Evolutionary conservation across 2,888 invertebrate species (phyloP).

Genomic region (Alentia gelatinosa): DNA sequence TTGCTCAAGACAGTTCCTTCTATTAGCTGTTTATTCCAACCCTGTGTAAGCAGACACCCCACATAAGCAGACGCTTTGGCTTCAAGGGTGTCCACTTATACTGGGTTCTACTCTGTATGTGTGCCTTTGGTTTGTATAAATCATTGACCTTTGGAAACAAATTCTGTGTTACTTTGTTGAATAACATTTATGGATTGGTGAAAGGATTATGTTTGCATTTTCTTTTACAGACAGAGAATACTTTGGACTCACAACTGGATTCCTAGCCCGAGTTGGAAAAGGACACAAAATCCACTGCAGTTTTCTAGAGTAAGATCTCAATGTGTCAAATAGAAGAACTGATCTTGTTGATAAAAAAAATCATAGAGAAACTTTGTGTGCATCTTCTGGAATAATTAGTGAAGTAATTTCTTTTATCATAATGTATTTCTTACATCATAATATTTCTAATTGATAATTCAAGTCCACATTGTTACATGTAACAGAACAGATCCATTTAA

Average conservation of each 20-base stretch:
- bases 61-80: neutral
- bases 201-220: no score
- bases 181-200: neutral
- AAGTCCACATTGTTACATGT: no score
- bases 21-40: no score
- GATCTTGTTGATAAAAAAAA: no score
- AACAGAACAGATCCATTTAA: no score
- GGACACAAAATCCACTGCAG: neutral
- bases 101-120: neutral
- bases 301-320: neutral
- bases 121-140: neutral
- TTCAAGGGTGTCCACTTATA: neutral
- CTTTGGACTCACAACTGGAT: neutral
- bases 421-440: no score
- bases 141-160: neutral
- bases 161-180: neutral
- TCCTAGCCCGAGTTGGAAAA: neutral
- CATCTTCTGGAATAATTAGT: no score
- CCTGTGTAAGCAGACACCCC: no score
- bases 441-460: no score
- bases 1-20: no score
- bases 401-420: no score
- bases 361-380: no score
- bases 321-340: neutral
- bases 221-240: neutral